Percentiles rank a stretch among this genome's conserved stretches.
These are phyloP conservation scores for Neelides folsomi DNA, from an alignment of 2,888 invertebrate species.

Conservation along the genomic window DNA sequence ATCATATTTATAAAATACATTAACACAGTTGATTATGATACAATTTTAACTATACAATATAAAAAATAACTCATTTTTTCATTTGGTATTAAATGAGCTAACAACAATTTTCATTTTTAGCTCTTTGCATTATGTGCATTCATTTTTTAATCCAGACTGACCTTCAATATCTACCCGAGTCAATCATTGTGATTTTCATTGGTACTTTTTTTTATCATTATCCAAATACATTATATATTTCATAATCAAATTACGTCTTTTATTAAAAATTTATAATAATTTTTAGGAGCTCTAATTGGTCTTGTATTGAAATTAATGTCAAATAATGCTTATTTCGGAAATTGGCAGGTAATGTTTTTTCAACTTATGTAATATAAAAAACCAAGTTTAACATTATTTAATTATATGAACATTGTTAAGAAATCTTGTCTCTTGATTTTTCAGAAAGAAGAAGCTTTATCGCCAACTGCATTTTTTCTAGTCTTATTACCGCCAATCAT, in stretches of 20 bases:
- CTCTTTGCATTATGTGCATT: conserved; percentile 82
- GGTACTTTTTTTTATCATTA: no score
- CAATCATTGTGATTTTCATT: conserved; percentile 88
- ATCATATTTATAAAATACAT: no score
- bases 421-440: conserved; percentile 22
- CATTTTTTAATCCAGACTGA: conserved; percentile 90
- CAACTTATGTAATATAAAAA: conserved; percentile 40
- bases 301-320: conserved; percentile 78
- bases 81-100: no score
- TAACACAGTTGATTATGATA: background rate
- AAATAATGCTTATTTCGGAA: conserved; percentile 64
- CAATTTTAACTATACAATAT: no score
- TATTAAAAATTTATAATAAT: conserved; percentile 2
- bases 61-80: no score
- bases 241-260: no score
- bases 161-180: conserved; percentile 93
- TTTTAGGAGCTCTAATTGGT: conserved; percentile 72
- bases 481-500: conserved; percentile 95
- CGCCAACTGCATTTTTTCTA: conserved; percentile 94
- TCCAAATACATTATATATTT: no score
- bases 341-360: conserved; percentile 55
- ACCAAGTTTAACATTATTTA: background rate
- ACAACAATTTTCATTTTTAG: no score
- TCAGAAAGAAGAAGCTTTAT: conserved; percentile 90
- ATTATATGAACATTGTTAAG: background rate